These are phyloP conservation scores for Leptatherina wallacei DNA, from an alignment of 2,797 vertebrate genomes.

Conservation along the genomic window DNA sequence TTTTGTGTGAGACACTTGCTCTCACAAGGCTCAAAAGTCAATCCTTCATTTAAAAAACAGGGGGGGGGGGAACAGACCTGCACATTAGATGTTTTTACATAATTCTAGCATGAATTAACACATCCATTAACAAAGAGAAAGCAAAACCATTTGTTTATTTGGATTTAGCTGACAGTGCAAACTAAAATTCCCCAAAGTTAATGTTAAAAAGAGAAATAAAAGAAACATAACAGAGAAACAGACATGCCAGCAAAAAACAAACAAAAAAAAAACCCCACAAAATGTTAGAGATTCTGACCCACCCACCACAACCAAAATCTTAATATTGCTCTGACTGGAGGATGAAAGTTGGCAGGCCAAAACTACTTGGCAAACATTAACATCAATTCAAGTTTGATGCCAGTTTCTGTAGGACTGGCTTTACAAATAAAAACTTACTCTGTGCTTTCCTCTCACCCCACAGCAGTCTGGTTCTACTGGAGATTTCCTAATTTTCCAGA, in stretches of 20 bases:
- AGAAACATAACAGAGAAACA: too few relatives aligned
- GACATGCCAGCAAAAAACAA: not conserved
- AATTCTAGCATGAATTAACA: not conserved
- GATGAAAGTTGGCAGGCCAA: not conserved
- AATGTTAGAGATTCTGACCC: not conserved
- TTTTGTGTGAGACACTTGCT: slow-evolving; percentile 3
- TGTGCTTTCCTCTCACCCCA: not conserved
- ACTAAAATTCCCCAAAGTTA: not conserved
- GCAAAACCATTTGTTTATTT: not conserved
- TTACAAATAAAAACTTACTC: not conserved
- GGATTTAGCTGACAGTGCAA: not conserved
- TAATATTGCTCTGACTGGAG: not conserved
- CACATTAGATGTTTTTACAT: not conserved
- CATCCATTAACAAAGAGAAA: not conserved
- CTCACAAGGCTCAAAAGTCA: not conserved
- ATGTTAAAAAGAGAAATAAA: too few relatives aligned
- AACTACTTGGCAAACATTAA: not conserved
- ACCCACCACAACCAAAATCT: not conserved
- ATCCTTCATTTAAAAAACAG: not conserved
- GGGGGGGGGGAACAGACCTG: not conserved
- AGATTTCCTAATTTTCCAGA: not conserved
- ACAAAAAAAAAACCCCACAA: too few relatives aligned
- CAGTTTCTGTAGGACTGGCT: not conserved
- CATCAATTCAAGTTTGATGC: not conserved
- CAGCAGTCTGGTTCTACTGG: not conserved